phyloP scores from a whole-genome alignment of 2,113 vertebrate species.

The Bos javanicus region DNA sequence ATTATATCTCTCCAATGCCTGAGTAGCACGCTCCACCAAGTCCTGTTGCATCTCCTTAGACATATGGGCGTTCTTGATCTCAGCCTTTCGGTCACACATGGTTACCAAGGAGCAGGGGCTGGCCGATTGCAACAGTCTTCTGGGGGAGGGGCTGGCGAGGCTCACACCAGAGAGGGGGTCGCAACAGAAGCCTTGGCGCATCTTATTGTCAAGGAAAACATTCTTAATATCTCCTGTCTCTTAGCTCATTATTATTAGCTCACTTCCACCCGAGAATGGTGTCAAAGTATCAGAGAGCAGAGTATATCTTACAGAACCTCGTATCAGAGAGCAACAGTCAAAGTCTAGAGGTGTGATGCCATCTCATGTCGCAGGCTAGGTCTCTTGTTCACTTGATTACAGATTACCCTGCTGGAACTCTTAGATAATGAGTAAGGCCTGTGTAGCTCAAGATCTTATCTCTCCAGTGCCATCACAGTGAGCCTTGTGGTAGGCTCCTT shows the following conservation, averaged over 20 bases:
- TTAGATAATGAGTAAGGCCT: neutral
- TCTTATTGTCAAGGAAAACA: neutral
- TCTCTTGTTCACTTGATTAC: neutral
- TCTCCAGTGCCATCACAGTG: neutral
- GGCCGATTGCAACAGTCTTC: neutral
- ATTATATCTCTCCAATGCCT: neutral
- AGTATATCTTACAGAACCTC: neutral
- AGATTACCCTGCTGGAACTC: neutral
- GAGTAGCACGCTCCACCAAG: neutral
- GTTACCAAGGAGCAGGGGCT: neutral
- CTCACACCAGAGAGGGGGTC: fast-evolving
- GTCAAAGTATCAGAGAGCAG: neutral
- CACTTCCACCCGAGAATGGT: neutral
- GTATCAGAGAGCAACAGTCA: neutral
- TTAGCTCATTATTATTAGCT: neutral
- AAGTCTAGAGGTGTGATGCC: neutral
- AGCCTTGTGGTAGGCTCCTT: fast-evolving
- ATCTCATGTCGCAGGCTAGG: neutral
- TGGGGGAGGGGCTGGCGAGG: neutral
- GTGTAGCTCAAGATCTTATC: neutral
- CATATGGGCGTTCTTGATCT: fast-evolving
- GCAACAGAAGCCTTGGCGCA: fast-evolving
- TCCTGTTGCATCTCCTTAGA: fast-evolving
- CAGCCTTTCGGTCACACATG: neutral
- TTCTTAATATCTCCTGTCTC: neutral